Evolutionary conservation across 1,140 invertebrate species (phyloP).

Genomic region (Philopotamus ludificatus): DNA sequence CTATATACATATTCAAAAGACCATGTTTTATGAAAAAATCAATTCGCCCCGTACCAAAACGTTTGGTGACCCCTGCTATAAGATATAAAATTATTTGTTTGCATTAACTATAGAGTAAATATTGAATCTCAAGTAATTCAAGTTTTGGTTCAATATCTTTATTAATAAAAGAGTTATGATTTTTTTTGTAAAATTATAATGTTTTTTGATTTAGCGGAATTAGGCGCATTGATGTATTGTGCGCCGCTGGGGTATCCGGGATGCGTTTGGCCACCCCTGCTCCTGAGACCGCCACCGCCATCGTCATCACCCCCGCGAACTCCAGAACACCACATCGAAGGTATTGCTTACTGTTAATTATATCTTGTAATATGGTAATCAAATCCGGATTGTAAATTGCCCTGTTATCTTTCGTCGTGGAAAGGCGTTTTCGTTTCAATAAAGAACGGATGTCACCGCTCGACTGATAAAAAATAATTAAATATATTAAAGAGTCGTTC

Average conservation of each 20-base stretch:
- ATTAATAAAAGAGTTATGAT: too few species aligned
- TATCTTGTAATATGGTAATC: too few species aligned
- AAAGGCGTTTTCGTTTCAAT: too few species aligned
- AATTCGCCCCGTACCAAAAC: too few species aligned
- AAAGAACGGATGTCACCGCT: neutral
- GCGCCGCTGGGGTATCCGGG: slow-evolving; percentile 47
- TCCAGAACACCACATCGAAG: slow-evolving; percentile 33
- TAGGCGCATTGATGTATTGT: slow-evolving; percentile 49
- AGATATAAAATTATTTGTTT: too few species aligned
- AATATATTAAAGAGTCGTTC: neutral
- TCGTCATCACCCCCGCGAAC: slow-evolving; percentile 29
- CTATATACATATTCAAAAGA: too few species aligned
- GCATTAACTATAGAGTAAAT: neutral
- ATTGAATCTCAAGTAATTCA: neutral
- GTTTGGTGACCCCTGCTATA: too few species aligned
- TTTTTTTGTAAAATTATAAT: too few species aligned
- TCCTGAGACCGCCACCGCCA: slow-evolving; percentile 25
- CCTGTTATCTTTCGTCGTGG: neutral
- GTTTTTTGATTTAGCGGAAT: slow-evolving; percentile 42
- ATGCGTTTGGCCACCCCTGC: slow-evolving; percentile 51
- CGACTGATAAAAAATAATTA: neutral
- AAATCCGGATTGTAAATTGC: too few species aligned
- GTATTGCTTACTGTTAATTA: slow-evolving; percentile 7
- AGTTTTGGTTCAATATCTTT: too few species aligned
- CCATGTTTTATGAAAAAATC: too few species aligned